Percentiles rank a stretch among this genome's conserved stretches.
Evolutionary conservation across 2,888 invertebrate species (phyloP).

Genomic region (Agonopterix arenella): DNA sequence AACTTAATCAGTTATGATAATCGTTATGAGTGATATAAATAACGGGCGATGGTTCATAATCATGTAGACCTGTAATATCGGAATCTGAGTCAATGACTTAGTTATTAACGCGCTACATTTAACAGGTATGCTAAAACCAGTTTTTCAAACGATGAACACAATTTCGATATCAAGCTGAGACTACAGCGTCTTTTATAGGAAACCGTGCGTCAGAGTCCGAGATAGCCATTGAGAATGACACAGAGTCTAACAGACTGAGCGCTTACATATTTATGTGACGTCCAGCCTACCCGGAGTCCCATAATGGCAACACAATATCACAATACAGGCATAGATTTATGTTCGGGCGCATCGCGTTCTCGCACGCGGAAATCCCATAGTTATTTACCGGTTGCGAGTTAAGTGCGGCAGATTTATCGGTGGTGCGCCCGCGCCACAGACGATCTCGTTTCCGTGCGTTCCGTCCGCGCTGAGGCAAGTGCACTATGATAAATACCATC

Average conservation of each 20-base stretch:
- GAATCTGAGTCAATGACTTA: too few species aligned
- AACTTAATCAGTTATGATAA: too few species aligned
- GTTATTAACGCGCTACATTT: too few species aligned
- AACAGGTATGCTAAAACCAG: too few species aligned
- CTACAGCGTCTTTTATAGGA: too few species aligned
- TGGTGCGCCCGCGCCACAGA: constrained; percentile 39
- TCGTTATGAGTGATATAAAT: too few species aligned
- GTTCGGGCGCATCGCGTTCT: constrained; percentile 66
- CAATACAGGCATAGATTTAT: constrained; percentile 75
- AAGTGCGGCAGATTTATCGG: constrained; percentile 76
- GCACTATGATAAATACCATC: constrained; percentile 42
- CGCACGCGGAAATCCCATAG: constrained; percentile 77
- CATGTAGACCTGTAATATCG: too few species aligned
- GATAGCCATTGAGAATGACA: constrained; percentile 33
- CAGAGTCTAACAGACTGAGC: constrained; percentile 36
- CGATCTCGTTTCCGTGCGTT: constrained; percentile 68
- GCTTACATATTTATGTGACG: constrained; percentile 56
- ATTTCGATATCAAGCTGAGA: too few species aligned
- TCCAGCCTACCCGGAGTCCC: constrained; percentile 54
- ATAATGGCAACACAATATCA: constrained; percentile 77
- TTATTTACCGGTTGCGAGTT: constrained; percentile 76
- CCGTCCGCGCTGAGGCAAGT: constrained; percentile 30
- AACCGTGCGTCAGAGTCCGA: constrained; percentile 2
- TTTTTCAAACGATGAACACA: too few species aligned
- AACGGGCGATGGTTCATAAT: too few species aligned